Percentiles rank a stretch among this genome's conserved stretches.
Conservation (phyloP, 2,888 invertebrate genomes). For the Ichneumoninae sp. region DNA sequence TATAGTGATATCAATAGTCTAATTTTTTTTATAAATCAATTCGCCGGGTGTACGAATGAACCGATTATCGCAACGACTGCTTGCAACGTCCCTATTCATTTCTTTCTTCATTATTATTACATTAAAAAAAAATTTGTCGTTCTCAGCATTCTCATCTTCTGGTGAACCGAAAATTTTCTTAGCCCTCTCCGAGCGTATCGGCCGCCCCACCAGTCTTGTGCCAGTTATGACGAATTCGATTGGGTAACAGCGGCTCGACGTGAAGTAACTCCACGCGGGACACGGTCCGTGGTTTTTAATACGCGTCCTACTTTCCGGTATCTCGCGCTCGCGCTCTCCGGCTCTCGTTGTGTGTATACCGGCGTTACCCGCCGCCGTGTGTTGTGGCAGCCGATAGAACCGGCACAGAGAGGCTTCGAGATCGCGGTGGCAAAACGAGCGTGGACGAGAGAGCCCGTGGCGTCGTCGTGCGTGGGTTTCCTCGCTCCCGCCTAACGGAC, state of each 20-base stretch:
- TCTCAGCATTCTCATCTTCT: slow-evolving; percentile 4
- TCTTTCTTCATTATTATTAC: not conserved
- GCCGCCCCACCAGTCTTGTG: slow-evolving; percentile 68
- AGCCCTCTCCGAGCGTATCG: not conserved
- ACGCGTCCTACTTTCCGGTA: slow-evolving; percentile 84
- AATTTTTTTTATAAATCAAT: not conserved
- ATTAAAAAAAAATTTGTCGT: slow-evolving; percentile 1
- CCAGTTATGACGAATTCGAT: slow-evolving; percentile 83
- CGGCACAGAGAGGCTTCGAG: slow-evolving; percentile 22
- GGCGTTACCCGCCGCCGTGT: slow-evolving; percentile 11
- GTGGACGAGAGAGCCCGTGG: slow-evolving; percentile 39
- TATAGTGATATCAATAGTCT: not conserved
- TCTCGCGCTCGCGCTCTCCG: slow-evolving; percentile 73
- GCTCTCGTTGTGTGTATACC: slow-evolving; percentile 44
- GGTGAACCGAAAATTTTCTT: slow-evolving; percentile 35
- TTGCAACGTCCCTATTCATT: not conserved
- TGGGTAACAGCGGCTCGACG: slow-evolving; percentile 78
- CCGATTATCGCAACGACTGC: not conserved
- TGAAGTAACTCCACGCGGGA: slow-evolving; percentile 78
- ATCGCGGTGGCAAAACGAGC: slow-evolving; percentile 34
- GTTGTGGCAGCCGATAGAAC: slow-evolving; percentile 2
- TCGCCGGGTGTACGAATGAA: not conserved
- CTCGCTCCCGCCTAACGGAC: slow-evolving; percentile 18
- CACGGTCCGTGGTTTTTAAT: slow-evolving; percentile 84
- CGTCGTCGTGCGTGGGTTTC: slow-evolving; percentile 32